Evolutionary conservation across 2,888 invertebrate species (phyloP).

Genomic region (Noctua comes): DNA sequence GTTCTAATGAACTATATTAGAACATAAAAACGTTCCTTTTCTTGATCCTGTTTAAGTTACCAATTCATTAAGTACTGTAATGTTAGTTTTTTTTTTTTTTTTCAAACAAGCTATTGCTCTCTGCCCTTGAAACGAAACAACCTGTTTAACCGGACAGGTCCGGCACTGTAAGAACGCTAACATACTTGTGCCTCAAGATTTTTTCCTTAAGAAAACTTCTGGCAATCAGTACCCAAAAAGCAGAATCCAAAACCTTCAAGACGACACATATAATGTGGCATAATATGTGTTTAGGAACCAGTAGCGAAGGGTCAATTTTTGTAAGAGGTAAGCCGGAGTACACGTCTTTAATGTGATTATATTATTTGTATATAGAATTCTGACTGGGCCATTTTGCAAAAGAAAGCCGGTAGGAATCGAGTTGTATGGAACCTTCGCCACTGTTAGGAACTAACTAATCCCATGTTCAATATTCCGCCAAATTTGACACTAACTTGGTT

Average conservation of each 20-base stretch:
- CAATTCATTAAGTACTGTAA: background rate
- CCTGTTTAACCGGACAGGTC: slow-evolving; percentile 17
- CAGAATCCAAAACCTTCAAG: background rate
- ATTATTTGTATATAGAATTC: too few species aligned
- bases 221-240: background rate
- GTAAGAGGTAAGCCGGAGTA: too few species aligned
- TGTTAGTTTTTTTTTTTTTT: background rate
- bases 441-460: slow-evolving; percentile 3
- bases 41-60: background rate
- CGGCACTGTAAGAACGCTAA: background rate
- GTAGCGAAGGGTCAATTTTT: too few species aligned
- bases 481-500: slow-evolving; percentile 30
- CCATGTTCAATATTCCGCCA: slow-evolving; percentile 31
- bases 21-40: too few species aligned
- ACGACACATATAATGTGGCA: background rate
- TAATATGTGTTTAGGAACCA: too few species aligned
- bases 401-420: too few species aligned
- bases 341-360: too few species aligned
- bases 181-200: background rate
- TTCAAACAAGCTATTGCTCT: background rate
- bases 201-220: background rate
- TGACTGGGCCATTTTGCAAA: too few species aligned
- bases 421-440: too few species aligned
- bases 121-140: slow-evolving; percentile 33
- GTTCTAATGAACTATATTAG: too few species aligned